Evolutionary conservation across 2,113 vertebrate species (phyloP).

Genomic region (Hyla sarda): DNA sequence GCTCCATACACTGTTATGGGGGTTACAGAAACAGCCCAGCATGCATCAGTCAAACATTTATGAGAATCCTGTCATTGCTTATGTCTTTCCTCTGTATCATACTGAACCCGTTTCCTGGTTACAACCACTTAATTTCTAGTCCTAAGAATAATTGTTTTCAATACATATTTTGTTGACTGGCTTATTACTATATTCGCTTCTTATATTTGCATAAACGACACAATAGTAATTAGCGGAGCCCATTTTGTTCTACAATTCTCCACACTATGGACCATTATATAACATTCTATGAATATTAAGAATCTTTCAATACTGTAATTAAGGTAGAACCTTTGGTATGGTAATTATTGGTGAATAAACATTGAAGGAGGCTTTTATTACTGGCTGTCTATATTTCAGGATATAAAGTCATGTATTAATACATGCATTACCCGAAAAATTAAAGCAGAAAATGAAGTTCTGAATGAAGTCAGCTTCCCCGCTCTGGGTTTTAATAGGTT

Average conservation of each 20-base stretch:
- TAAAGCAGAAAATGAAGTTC: slow-evolving; percentile 27
- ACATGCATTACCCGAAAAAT: slow-evolving; percentile 9
- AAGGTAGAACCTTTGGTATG: neutral
- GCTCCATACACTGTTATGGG: too few relatives aligned
- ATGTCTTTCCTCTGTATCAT: too few relatives aligned
- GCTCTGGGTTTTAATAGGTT: slow-evolving; percentile 39
- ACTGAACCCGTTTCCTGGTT: neutral
- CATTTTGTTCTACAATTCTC: neutral
- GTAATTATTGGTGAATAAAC: slow-evolving; percentile 35
- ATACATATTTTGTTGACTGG: neutral
- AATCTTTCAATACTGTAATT: neutral
- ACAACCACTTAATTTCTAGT: neutral
- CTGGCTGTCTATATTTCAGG: neutral
- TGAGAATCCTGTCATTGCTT: too few relatives aligned
- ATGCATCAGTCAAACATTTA: too few relatives aligned
- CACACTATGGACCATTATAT: slow-evolving; percentile 1
- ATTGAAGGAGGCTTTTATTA: neutral
- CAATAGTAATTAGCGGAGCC: neutral
- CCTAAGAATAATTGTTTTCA: neutral
- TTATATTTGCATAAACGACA: neutral
- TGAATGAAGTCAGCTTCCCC: slow-evolving; percentile 21
- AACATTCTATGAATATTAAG: slow-evolving; percentile 1
- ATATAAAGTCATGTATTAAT: slow-evolving; percentile 1
- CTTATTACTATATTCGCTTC: neutral
- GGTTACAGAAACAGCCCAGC: too few relatives aligned